phyloP scores from a whole-genome alignment of 2,113 vertebrate species.

The Mellivora capensis region DNA sequence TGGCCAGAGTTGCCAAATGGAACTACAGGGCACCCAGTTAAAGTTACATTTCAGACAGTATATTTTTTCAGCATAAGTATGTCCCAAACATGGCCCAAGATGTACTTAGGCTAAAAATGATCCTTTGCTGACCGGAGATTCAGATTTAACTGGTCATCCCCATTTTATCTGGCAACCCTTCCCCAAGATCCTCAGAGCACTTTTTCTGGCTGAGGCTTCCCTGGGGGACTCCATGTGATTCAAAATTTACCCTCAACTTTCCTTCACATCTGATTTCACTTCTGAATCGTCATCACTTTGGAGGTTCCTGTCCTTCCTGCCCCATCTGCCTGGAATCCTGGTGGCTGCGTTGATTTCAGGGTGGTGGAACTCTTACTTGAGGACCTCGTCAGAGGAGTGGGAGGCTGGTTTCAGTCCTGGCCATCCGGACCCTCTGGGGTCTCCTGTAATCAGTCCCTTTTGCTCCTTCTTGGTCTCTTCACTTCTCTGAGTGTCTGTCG shows the following conservation, averaged over 20 bases:
- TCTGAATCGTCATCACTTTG: not conserved
- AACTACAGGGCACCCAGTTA: not conserved
- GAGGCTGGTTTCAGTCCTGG: not conserved
- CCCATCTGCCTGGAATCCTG: not conserved
- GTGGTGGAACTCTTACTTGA: not conserved
- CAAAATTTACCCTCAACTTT: not conserved
- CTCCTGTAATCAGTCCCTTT: not conserved
- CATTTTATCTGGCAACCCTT: not conserved
- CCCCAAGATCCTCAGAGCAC: accelerated
- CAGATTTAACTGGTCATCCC: accelerated
- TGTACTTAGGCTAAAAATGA: not conserved
- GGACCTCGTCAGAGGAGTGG: not conserved
- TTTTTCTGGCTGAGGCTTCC: not conserved
- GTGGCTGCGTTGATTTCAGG: not conserved
- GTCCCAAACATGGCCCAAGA: not conserved
- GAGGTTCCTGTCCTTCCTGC: not conserved
- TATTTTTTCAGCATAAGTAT: not conserved
- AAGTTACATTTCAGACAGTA: not conserved
- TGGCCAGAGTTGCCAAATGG: not conserved
- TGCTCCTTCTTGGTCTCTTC: too few relatives aligned
- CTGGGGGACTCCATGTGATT: not conserved
- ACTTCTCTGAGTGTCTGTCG: accelerated
- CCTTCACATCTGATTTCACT: not conserved
- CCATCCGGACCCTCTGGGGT: accelerated
- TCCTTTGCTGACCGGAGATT: not conserved